Evolutionary conservation across 2,888 invertebrate species (phyloP).

Genomic region (Drosophila yooni): DNA sequence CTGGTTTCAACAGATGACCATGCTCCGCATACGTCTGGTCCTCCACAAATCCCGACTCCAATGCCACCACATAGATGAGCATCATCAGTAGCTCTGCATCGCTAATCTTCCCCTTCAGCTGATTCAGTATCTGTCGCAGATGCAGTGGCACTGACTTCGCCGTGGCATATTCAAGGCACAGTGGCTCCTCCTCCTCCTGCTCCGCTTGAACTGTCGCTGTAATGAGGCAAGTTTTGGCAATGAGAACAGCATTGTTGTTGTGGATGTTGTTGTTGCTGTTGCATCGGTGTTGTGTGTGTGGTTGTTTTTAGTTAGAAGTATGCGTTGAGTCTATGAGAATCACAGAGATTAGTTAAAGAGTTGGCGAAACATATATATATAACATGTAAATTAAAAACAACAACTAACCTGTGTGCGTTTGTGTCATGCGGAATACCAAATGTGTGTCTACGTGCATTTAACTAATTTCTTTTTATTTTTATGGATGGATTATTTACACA

Average conservation of each 20-base stretch:
- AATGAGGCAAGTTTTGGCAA: conserved; percentile 56
- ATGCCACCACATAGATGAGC: conserved; percentile 79
- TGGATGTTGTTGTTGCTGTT: conserved; percentile 20
- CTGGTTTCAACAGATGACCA: conserved; percentile 33
- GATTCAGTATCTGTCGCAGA: conserved; percentile 67
- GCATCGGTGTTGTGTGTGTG: conserved; percentile 40
- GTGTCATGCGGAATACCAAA: conserved; percentile 41
- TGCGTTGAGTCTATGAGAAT: conserved; percentile 42
- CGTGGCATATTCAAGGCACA: conserved; percentile 77
- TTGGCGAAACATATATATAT: conserved; percentile 3
- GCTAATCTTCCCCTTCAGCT: conserved; percentile 14
- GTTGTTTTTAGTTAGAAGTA: conserved; percentile 23
- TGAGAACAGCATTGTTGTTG: conserved; percentile 32
- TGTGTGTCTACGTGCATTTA: conserved; percentile 35
- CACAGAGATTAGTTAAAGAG: conserved; percentile 44
- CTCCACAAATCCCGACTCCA: conserved; percentile 81
- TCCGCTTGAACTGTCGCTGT: conserved; percentile 22
- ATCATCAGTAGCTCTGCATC: conserved; percentile 74
- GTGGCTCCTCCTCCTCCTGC: conserved; percentile 17
- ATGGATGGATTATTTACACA: conserved; percentile 23
- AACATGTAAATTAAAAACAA: conserved; percentile 21
- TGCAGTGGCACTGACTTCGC: conserved; percentile 75
- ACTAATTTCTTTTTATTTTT: conserved; percentile 13
- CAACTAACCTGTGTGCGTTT: conserved; percentile 48
- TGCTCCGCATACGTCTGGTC: conserved; percentile 50